A percentile compares a stretch with the other conserved stretches of the same genome.
phyloP scores from a whole-genome alignment of 2,113 vertebrate species.

The Regulus satrapa region DNA sequence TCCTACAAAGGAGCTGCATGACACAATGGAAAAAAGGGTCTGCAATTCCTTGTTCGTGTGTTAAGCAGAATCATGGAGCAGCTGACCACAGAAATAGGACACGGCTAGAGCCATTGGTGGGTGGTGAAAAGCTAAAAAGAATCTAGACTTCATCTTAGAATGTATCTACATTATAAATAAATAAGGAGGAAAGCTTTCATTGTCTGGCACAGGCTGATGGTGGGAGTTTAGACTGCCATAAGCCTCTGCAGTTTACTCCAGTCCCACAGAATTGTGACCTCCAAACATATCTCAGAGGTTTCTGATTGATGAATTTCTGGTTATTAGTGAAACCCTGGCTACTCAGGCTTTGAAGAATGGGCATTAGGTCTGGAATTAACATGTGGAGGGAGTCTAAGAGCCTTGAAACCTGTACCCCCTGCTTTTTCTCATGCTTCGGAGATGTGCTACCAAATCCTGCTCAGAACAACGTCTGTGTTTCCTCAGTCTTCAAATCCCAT shows the following conservation, averaged over 20 bases:
- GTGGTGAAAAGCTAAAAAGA: neutral
- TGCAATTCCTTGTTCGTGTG: accelerated
- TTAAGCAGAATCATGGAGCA: neutral
- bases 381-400: neutral
- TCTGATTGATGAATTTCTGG: neutral
- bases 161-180: neutral
- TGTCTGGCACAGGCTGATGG: neutral
- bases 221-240: neutral
- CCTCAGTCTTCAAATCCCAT: neutral
- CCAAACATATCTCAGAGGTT: accelerated
- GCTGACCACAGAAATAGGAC: accelerated
- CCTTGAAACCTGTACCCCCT: neutral
- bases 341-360: neutral
- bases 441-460: neutral
- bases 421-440: neutral
- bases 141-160: neutral
- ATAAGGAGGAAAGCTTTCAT: accelerated
- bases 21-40: accelerated
- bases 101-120: accelerated
- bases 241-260: neutral
- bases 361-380: neutral
- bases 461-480: neutral
- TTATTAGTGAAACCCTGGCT: neutral
- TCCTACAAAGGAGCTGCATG: accelerated
- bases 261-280: neutral